Evolutionary conservation across 2,888 invertebrate genomes (phyloP).

Genomic region (Clunio marinus): DNA sequence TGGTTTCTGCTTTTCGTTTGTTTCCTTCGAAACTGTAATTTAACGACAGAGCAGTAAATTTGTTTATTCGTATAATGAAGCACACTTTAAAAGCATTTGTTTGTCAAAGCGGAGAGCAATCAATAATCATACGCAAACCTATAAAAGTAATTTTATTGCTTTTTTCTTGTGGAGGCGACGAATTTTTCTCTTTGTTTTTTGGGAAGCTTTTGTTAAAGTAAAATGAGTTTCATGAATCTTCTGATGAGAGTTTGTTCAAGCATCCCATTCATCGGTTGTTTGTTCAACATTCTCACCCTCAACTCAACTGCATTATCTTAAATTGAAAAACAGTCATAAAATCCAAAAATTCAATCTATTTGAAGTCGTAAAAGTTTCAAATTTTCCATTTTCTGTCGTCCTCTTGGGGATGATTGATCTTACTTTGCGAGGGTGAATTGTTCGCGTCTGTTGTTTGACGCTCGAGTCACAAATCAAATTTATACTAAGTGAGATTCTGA

Average conservation of each 20-base stretch:
- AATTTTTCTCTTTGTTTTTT: no score
- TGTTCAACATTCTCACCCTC: background rate
- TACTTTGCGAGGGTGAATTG: slow-evolving; percentile 21
- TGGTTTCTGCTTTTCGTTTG: background rate
- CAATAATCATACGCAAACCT: background rate
- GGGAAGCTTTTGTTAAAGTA: background rate
- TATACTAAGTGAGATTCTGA: slow-evolving; percentile 7
- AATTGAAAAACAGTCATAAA: slow-evolving; percentile 5
- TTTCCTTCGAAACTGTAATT: background rate
- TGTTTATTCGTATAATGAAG: slow-evolving; percentile 7
- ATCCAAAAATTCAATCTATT: slow-evolving; percentile 31
- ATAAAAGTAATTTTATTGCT: background rate
- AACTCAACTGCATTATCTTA: background rate
- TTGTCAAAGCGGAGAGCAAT: background rate
- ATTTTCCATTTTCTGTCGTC: background rate
- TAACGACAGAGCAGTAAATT: background rate
- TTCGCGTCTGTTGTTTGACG: background rate
- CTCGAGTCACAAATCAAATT: background rate
- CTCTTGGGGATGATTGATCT: background rate
- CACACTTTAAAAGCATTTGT: slow-evolving; percentile 7
- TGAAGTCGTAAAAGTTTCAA: slow-evolving; percentile 29
- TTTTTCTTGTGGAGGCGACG: background rate
- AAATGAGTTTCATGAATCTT: background rate
- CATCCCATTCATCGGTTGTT: background rate
- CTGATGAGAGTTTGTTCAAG: background rate